Percentiles rank a stretch among this genome's conserved stretches.
Evolutionary conservation across 2,113 vertebrate genomes (phyloP).

Genomic region (Rhynchopsitta pachyrhyncha): DNA sequence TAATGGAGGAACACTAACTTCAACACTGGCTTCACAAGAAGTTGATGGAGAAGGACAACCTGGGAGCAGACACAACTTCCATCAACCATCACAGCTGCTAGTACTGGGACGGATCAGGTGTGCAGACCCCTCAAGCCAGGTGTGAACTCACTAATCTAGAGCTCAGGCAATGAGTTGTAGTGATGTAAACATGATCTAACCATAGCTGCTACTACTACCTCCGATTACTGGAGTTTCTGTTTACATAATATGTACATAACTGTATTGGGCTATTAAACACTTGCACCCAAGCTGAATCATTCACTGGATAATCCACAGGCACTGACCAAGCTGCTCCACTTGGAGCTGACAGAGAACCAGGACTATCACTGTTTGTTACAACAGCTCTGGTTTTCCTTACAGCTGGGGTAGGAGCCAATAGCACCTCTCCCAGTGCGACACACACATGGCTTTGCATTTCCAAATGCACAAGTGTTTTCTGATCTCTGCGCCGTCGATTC

Average conservation of each 20-base stretch:
- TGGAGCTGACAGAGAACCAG: neutral
- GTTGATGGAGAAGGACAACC: fast-evolving
- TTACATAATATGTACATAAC: neutral
- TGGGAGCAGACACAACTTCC: neutral
- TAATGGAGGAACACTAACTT: neutral
- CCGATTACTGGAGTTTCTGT: neutral
- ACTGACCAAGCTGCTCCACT: neutral
- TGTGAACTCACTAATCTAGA: neutral
- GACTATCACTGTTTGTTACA: neutral
- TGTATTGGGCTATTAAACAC: neutral
- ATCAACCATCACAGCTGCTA: fast-evolving
- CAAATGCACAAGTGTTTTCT: neutral
- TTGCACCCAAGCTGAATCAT: neutral
- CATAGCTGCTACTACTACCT: neutral
- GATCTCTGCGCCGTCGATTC: neutral
- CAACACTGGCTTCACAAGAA: neutral
- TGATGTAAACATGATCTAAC: neutral
- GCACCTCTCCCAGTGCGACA: neutral
- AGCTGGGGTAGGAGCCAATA: neutral
- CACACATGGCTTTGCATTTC: neutral
- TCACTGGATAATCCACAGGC: neutral
- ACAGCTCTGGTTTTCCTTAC: neutral
- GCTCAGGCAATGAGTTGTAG: neutral
- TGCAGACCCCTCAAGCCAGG: neutral
- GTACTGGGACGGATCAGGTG: fast-evolving